Base-by-base conservation (phyloP, 92 coral and sea anemone genomes). In the Porites rus region DNA sequence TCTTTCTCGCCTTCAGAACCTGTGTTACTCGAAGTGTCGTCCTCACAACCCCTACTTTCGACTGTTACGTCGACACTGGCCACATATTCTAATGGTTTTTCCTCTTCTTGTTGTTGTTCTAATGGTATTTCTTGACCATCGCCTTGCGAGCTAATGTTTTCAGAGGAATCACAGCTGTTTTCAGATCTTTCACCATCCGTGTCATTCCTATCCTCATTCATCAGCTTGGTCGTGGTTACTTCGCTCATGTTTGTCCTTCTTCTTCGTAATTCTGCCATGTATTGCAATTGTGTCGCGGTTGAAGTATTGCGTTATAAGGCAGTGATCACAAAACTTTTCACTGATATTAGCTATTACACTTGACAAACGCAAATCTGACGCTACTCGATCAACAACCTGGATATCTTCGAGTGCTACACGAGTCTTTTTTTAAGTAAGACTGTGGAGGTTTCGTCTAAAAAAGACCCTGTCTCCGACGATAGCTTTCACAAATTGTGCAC, bases 181-280 rank as follows among this genome's bases (percentile, higher is more conserved):
- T 81, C 86, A 56, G 65, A 25, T 38, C 67, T 81, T 38, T 58
- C 69, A 28, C 8, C 19, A 70, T 69, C 31, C 17, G 21, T 31
- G 21, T 38, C 50, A 69, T 51, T 70, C n/a, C 12, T 60, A 28
- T 81, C 77, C n/a, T 68, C 54, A 14, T 43, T 22, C 46, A 19
- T 56, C 31, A 4, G 9, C 6, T 59, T 69, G 25, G 10, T 59
- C 19, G 18, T 19, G 11, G 43, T 17, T 21, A 72, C 24, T 64
- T 83, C 87, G 77, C 74, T 83, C 87, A 83, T 83, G 50, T 74
- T 83, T 16, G 79, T 64, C 67, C 80, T 74, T 21, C 87, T 74
- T 22, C 80, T 62, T 1, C 87, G 72, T 18, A 83, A 51, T 38
- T 83, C 87, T n/a, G 87, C 87, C 87, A 83, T 83, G 51, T 83